These are phyloP conservation scores for Diaperis boleti DNA, from an alignment of 2,888 invertebrate species.

Conservation along the genomic window DNA sequence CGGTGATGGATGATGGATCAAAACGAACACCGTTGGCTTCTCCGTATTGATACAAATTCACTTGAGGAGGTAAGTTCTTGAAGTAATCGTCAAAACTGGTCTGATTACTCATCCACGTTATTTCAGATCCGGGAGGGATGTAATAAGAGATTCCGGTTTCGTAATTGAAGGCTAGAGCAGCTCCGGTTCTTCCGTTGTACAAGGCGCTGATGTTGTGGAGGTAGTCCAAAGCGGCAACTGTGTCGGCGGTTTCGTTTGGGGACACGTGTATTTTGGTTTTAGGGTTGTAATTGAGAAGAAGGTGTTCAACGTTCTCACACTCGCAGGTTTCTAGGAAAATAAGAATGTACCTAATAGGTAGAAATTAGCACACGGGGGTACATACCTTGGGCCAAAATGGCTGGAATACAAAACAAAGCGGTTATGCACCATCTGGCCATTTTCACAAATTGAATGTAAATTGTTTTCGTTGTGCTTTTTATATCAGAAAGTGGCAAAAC, in stretches of 20 bases:
- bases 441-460: too few species aligned
- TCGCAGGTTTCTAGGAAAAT: too few species aligned
- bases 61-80: neutral
- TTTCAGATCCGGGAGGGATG: neutral
- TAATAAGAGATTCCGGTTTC: neutral
- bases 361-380: too few species aligned
- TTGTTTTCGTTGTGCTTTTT: too few species aligned
- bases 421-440: too few species aligned
- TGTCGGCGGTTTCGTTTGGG: neutral
- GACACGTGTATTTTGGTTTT: neutral
- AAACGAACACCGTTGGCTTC: neutral
- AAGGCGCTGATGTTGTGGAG: neutral
- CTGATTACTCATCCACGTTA: neutral
- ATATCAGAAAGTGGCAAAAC: too few species aligned
- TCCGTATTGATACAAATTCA: neutral
- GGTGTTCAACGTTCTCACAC: neutral
- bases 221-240: neutral
- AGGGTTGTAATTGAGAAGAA: neutral
- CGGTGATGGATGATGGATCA: neutral
- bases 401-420: too few species aligned
- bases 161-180: neutral
- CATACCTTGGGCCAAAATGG: too few species aligned
- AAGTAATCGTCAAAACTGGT: neutral
- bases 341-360: too few species aligned
- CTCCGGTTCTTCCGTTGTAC: neutral